A percentile compares a stretch with the other conserved stretches of the same genome.
phyloP scores from a whole-genome alignment of 2,888 invertebrate species.

The Acleris holmiana region DNA sequence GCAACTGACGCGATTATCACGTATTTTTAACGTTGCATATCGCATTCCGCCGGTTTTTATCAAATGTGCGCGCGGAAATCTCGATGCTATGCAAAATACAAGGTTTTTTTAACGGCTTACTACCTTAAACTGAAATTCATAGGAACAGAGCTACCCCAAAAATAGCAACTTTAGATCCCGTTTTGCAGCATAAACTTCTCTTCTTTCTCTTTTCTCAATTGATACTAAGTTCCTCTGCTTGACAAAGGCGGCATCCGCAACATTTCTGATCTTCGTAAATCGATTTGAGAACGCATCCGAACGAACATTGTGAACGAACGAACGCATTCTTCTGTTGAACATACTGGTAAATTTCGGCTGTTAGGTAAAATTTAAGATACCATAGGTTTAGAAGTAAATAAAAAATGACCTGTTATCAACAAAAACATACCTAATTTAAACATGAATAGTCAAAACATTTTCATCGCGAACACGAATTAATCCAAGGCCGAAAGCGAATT shows the following conservation, averaged over 20 bases:
- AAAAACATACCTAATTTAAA: background rate
- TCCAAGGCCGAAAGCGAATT: constrained; percentile 25
- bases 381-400: background rate
- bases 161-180: no score
- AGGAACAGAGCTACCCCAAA: no score
- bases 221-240: no score
- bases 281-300: no score
- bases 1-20: constrained; percentile 63
- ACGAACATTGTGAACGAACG: no score
- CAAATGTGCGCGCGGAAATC: constrained; percentile 51
- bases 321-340: no score
- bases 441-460: background rate
- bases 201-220: no score
- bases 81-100: constrained; percentile 48
- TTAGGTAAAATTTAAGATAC: no score
- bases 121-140: background rate
- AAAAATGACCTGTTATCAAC: background rate
- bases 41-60: constrained; percentile 63
- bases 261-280: no score
- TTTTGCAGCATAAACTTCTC: no score
- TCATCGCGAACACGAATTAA: constrained; percentile 20
- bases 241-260: no score
- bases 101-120: constrained; percentile 17
- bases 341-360: no score
- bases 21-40: constrained; percentile 70